Base-by-base conservation (phyloP, 2,113 vertebrate species). In the Nettapus auritus region DNA sequence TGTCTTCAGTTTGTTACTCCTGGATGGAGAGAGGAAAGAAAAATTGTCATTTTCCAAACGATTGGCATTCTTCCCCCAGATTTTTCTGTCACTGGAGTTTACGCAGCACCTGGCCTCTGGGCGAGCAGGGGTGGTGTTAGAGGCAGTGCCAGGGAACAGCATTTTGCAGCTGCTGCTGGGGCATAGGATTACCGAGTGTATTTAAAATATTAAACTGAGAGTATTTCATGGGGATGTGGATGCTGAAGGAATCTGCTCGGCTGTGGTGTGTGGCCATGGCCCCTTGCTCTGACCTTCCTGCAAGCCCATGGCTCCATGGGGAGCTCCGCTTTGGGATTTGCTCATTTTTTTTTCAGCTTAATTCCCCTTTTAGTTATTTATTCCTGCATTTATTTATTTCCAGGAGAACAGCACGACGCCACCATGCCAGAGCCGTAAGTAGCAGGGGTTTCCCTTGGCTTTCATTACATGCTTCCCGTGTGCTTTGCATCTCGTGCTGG, bases 351-450 rank as follows among this genome's bases (percentile, higher is more conserved):
- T 4, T 57, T n/a, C 38, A 11, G 17, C 28, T 18, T 9, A 9
- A 88, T 22, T 44, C 38, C 28, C 55, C 16, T 76, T 21, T 52
- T 52, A 14, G 50, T 29, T 28, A 14, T 28, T 53, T 55, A 7
- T 64, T 40, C 38, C 13, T 18, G 42, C 15, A 8, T 10, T 14
- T 22, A 29, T 48, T 60, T 17, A n/a, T 57, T 46, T 38, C 2
- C 85, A 98, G 98, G 89, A 11, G 14, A 88, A 8, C 59, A 50
- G 9, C 29, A 1, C 19, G 0, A 34, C 11, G 1, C 29, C 66
- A 6, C 93, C 19, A 98, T 98, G 98, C 98, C 98, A 0, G 98
- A 98, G 96, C 95, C 96, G 98, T 98, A 87, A 98, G 98, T 98
- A 91, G 8, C n/a, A 12, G 1, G 0, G 8, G 2, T 15, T 33